phyloP scores from a whole-genome alignment of 2,797 vertebrate species.

The Sebastes baramenuke region DNA sequence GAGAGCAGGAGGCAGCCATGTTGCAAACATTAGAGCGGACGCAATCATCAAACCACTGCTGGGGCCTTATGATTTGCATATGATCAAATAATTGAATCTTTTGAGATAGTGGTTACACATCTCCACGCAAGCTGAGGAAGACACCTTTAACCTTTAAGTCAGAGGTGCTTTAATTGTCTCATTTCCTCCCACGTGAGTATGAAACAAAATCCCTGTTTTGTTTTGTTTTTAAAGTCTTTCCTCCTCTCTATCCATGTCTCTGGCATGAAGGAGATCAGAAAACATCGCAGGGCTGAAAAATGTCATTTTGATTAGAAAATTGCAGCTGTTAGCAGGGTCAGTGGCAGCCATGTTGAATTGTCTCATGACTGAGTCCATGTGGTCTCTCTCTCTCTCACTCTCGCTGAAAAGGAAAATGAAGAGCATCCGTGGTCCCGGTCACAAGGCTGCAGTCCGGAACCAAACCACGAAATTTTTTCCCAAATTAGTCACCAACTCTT shows the following conservation, averaged over 20 bases:
- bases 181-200: background rate
- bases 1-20: slow-evolving; percentile 40
- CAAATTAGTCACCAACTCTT: slow-evolving; percentile 76
- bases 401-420: slow-evolving; percentile 63
- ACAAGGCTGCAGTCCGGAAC: slow-evolving; percentile 68
- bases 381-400: slow-evolving; percentile 21
- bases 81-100: slow-evolving; percentile 10
- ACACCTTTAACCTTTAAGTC: background rate
- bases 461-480: slow-evolving; percentile 65
- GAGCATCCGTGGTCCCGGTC: slow-evolving; percentile 60
- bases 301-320: slow-evolving; percentile 20
- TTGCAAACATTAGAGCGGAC: slow-evolving; percentile 10
- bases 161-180: slow-evolving; percentile 1
- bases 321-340: slow-evolving; percentile 1
- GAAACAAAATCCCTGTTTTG: background rate
- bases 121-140: background rate
- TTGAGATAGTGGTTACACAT: background rate
- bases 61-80: background rate
- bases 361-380: slow-evolving; percentile 71
- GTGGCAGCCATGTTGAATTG: slow-evolving; percentile 63
- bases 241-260: background rate
- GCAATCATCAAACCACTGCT: background rate
- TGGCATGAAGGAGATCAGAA: slow-evolving; percentile 2
- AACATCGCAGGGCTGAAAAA: slow-evolving; percentile 4
- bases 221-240: background rate